Evolutionary conservation across 37 sponge, comb jelly and placozoan species (phyloP), one percentile per base, ranked within the genome.

Genomic region (Chondrosia reniformis): DNA sequence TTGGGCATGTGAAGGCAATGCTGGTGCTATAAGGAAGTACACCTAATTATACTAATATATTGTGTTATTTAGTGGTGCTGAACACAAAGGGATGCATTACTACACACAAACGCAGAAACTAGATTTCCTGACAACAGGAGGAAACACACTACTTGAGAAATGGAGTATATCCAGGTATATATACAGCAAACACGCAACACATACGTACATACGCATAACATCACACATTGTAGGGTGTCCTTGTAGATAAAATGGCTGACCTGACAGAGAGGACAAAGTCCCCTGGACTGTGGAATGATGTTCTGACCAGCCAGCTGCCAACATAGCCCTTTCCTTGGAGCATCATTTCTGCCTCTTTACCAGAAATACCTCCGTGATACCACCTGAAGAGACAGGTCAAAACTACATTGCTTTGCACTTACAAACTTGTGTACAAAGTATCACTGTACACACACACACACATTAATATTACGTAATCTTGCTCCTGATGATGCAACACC

Each of bases 271-370:
- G 74, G 25, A 86, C 91, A 59, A 79, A 90, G 62, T 84, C 67
- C 2, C 91, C 91, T 27, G 86, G 86, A 40, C 82, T 85, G 71
- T 75, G 72, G 44, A 46, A 52, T 39, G 82, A 80, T 22, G 79
- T 46, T 30, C 91, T 75, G 32, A 90, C 86, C 0, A 90, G 76
- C 64, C 67, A 90, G 54, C 80, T 83, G 0, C 91, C 91, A 25
- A 83, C 62, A 17, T 52, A 44, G 28, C 86, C 86, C 22, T 61
- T 56, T 17, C 86, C 84, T 17, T 80, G 32, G 4, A 90, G 77
- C 54, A 90, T 79, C 39, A 45, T 58, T 37, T 86, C 91, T n/a
- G 91, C 86, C 37, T 86, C 86, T 37, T 33, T 65, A 19, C 84
- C 85, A n/a, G 46, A n/a, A 12, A 75, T 37, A 4, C 76, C 58